Evolutionary conservation across 2,113 vertebrate species (phyloP), one percentile per base, ranked within the genome.

Genomic region (Chaetura pelagica): DNA sequence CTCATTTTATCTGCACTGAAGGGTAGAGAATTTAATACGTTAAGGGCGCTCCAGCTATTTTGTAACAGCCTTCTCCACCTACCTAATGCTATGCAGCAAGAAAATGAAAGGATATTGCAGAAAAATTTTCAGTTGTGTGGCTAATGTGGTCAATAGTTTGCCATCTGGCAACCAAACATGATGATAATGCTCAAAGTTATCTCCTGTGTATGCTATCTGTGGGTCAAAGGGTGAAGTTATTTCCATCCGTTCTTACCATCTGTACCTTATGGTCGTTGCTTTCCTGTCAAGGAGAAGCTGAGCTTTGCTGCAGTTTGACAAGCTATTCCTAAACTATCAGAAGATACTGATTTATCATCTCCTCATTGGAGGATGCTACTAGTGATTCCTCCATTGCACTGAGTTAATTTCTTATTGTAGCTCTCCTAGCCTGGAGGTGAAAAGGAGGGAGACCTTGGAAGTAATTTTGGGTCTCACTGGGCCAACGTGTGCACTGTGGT

Each of bases 401-500:
- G 46, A 30, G 20, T 49, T 74, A 44, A 63, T 80, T 77, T 35
- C 18, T 77, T 54, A 22, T 54, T 69, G 26, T 75, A 61, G 12
- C 18, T 68, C 29, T 46, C 14, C 59, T 81, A 71, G 51, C 22
- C 10, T 83, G 22, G 57, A 58, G 24, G 19, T 58, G 55, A 49
- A 81, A 74, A 71, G 59, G 14, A 49, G 19, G 5, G 7, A 59
- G 16, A 49, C 34, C 35, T 66, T 75, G 48, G 13, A 67, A 73
- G 22, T 69, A 76, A n/a, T 18, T 86, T 4, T 9, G 11, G 61
- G 9, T 61, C 26, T 84, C 9, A 8, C 11, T 63, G 13, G 49
- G 61, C 63, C 10, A 49, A 12, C n/a, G n/a, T 22, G 24, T 49
- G 30, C 12, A 9, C 0, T 0, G 30, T 57, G 55, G 9, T 51